phyloP scores from a whole-genome alignment of 2,113 vertebrate species.

The Onychostoma macrolepis region DNA sequence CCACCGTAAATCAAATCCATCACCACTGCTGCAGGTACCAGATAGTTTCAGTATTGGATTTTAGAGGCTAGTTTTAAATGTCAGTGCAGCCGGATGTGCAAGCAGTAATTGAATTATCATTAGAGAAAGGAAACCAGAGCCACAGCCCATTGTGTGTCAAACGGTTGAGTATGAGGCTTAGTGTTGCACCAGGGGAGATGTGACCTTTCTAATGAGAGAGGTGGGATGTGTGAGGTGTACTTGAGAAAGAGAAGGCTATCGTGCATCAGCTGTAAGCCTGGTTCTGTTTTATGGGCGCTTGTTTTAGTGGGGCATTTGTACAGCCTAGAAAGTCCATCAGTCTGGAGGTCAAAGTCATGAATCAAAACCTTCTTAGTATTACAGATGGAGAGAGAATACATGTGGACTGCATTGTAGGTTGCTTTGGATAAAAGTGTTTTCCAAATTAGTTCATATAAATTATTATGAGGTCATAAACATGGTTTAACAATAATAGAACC shows the following conservation, averaged over 20 bases:
- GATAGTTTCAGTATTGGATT: not conserved
- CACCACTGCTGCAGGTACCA: not conserved
- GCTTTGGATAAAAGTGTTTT: too few relatives aligned
- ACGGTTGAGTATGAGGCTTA: not conserved
- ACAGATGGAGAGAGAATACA: not conserved
- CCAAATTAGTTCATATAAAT: too few relatives aligned
- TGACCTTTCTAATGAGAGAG: conserved; percentile 43
- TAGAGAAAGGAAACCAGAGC: not conserved
- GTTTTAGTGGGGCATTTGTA: not conserved
- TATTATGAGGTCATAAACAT: too few relatives aligned
- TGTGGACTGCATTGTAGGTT: too few relatives aligned
- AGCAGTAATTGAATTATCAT: conserved; percentile 5
- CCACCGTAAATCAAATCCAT: not conserved
- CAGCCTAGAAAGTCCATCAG: not conserved
- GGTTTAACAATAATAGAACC: too few relatives aligned
- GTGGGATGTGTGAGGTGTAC: not conserved
- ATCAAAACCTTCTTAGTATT: not conserved
- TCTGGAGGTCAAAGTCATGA: not conserved
- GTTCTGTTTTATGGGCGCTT: not conserved
- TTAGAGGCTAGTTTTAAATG: conserved; percentile 11
- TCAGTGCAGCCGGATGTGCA: not conserved
- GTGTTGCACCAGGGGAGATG: not conserved
- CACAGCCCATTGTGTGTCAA: conserved; percentile 6
- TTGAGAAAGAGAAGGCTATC: conserved; percentile 5
- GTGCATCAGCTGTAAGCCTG: not conserved